A percentile compares a stretch with the other conserved stretches of the same genome.
phyloP scores from a whole-genome alignment of 1,140 invertebrate species.

The Magallana angulata region DNA sequence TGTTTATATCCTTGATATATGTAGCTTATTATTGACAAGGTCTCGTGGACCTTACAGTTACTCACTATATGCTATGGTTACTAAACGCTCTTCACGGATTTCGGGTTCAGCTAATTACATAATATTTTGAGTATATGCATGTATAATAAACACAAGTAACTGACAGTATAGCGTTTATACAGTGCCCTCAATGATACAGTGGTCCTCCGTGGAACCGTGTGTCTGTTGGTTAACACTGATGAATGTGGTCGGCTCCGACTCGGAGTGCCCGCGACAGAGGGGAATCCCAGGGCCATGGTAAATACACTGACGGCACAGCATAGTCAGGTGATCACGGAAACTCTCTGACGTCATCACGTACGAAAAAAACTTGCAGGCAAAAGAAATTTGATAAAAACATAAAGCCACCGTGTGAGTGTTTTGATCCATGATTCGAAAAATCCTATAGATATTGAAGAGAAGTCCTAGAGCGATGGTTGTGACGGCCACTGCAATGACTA shows the following conservation, averaged over 20 bases:
- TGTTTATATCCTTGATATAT: no score
- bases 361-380: constrained; percentile 41
- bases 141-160: no score
- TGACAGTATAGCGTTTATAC: background rate
- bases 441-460: constrained; percentile 28
- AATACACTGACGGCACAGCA: background rate
- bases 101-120: no score
- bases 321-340: constrained; percentile 17
- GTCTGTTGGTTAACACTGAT: constrained; percentile 51
- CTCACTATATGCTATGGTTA: no score
- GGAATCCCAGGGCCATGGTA: background rate
- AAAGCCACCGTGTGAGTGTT: background rate
- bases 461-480: constrained; percentile 41
- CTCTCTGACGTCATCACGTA: constrained; percentile 42
- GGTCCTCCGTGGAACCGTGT: background rate
- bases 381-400: constrained; percentile 43
- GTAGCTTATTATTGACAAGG: no score
- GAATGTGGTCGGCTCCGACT: constrained; percentile 5
- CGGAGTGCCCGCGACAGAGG: background rate
- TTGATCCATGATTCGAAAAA: constrained; percentile 9
- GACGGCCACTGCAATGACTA: constrained; percentile 16
- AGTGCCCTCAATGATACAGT: background rate
- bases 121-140: no score
- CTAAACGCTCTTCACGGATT: no score
- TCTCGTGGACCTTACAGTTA: no score